These are phyloP conservation scores for Phenganax stokvisi DNA, from an alignment of 92 coral and sea anemone genomes.

Conservation along the genomic window DNA sequence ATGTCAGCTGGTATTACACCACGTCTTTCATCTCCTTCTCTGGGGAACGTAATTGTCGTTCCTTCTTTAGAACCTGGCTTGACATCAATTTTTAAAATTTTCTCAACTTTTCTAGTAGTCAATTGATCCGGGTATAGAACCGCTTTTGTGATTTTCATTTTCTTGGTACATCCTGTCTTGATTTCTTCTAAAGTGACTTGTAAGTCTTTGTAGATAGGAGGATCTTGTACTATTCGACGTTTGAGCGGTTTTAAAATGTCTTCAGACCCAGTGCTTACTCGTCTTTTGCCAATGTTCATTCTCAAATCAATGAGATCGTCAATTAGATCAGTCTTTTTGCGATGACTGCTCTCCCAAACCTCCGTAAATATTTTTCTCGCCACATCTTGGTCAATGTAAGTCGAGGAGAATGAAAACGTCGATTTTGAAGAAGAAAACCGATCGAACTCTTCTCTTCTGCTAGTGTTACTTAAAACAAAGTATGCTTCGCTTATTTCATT, in stretches of 20 bases:
- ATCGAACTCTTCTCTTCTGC: constrained; percentile 75
- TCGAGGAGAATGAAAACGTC: constrained; percentile 5
- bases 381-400: neutral
- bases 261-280: constrained; percentile 3
- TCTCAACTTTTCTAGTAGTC: constrained; percentile 25
- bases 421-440: constrained; percentile 58
- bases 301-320: constrained; percentile 37
- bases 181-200: constrained; percentile 33
- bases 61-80: constrained; percentile 40
- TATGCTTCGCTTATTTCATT: constrained; percentile 93
- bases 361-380: constrained; percentile 12
- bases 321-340: constrained; percentile 27
- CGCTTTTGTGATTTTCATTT: constrained; percentile 32
- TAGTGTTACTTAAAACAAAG: constrained; percentile 84
- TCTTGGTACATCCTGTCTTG: constrained; percentile 30
- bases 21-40: constrained; percentile 32
- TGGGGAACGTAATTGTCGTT: constrained; percentile 33
- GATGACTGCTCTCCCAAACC: neutral
- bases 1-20: constrained; percentile 30
- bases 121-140: constrained; percentile 25
- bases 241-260: neutral
- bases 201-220: constrained; percentile 28
- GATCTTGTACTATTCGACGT: constrained; percentile 23
- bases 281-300: constrained; percentile 6
- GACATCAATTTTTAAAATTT: constrained; percentile 21